These are phyloP conservation scores for Lampropteryx suffumata DNA, from an alignment of 2,888 invertebrate genomes.

Conservation along the genomic window DNA sequence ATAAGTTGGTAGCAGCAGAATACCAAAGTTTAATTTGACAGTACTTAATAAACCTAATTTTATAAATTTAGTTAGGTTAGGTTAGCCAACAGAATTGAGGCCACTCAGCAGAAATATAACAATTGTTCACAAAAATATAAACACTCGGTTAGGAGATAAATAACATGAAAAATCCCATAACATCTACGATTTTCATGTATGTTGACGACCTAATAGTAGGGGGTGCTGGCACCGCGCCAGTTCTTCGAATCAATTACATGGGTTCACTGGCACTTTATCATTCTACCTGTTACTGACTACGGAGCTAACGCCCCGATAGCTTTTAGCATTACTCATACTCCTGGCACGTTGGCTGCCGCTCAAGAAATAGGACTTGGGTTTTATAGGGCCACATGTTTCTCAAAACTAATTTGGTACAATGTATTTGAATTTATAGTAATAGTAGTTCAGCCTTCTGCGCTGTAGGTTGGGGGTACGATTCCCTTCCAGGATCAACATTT, in stretches of 20 bases:
- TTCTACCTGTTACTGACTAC: constrained; percentile 27
- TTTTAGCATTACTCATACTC: constrained; percentile 21
- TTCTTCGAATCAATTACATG: constrained; percentile 45
- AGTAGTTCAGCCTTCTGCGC: too few species aligned
- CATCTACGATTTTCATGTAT: not conserved
- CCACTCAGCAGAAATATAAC: too few species aligned
- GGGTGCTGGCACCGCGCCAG: constrained; percentile 50
- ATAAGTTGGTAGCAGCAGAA: too few species aligned
- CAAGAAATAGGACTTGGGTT: constrained; percentile 21
- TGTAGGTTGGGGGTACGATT: too few species aligned
- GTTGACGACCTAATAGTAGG: constrained; percentile 27
- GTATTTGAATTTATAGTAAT: not conserved
- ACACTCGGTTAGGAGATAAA: not conserved
- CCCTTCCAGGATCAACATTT: too few species aligned
- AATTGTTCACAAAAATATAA: too few species aligned
- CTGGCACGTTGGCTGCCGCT: constrained; percentile 27
- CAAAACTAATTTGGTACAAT: not conserved
- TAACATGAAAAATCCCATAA: not conserved
- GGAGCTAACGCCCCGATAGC: constrained; percentile 11
- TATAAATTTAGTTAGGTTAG: too few species aligned
- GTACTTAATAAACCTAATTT: too few species aligned
- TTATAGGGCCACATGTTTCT: constrained; percentile 8
- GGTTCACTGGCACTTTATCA: constrained; percentile 60
- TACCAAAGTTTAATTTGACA: too few species aligned
- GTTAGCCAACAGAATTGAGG: too few species aligned